Evolutionary conservation across 2,797 vertebrate species (phyloP).

Genomic region (Kryptolebias ocellatus): DNA sequence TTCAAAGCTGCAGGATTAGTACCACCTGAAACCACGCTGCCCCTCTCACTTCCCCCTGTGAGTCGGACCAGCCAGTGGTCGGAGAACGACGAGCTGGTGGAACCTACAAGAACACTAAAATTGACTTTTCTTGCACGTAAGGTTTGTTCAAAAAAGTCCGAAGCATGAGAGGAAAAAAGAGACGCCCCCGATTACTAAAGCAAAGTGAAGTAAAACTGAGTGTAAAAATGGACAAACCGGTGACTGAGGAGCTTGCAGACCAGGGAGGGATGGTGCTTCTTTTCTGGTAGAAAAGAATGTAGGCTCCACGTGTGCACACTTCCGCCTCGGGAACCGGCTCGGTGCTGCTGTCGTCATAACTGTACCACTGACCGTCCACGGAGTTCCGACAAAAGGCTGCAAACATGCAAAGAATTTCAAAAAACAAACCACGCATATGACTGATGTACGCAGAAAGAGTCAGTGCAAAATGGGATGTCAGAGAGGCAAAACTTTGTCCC

Average conservation of each 20-base stretch:
- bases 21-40: constrained; percentile 71
- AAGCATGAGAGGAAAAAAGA: not conserved
- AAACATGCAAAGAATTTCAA: not conserved
- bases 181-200: not conserved
- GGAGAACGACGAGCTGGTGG: constrained; percentile 83
- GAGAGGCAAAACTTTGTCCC: not conserved
- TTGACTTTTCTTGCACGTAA: not conserved
- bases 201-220: not conserved
- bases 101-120: constrained; percentile 74
- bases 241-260: constrained; percentile 87
- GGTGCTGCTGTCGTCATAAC: constrained; percentile 90
- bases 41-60: constrained; percentile 63
- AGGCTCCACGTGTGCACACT: constrained; percentile 90
- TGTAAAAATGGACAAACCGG: constrained; percentile 77
- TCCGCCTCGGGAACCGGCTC: constrained; percentile 86
- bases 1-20: constrained; percentile 52
- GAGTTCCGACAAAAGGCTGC: constrained; percentile 94
- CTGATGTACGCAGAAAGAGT: not conserved
- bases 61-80: constrained; percentile 91
- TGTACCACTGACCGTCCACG: constrained; percentile 92
- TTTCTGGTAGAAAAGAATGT: constrained; percentile 97
- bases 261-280: constrained; percentile 86
- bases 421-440: not conserved
- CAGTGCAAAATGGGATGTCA: not conserved
- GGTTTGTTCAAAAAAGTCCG: not conserved